Base-by-base conservation (phyloP, 1,140 invertebrate species). In the Subanguina moxae region DNA sequence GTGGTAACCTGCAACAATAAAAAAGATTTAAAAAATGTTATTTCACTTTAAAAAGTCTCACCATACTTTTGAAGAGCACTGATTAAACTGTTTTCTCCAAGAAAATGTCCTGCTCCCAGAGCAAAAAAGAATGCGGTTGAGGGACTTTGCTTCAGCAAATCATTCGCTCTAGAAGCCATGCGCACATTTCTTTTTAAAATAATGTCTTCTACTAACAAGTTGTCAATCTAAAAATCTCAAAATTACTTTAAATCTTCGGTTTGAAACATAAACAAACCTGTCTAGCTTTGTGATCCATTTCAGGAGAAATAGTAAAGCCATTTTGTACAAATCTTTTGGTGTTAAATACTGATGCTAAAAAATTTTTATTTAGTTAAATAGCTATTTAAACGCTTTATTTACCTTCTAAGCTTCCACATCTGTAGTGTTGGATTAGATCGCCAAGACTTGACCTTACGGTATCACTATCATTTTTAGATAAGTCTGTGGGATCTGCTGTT, bases 131-230 rank as follows among this genome's bases (percentile, higher is more conserved):
- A 30, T 8, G 19, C 19, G 58, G 19, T 61, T 5, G 58, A 5
- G 8, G 19, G 58, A 30, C 28, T 30, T 30, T 21, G 19, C 19
- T 43, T 19, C 3, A 61, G 27, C 19, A 61, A n/a, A 30, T 30
- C 28, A 43, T 61, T n/a, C 3, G 28, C 58, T 43, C 58, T 3
- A 8, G 58, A 61, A 19, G 69, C 69, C 69, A 71, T 71, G 25
- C 69, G 43, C 28, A 56, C 70, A 30, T 71, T 71, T 42, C 69
- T 25, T 43, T 46, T 71, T 42, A 72, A 38, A 42, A 71, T 32
- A 65, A 71, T 71, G 56, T 71, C 69, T 5, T 71, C 61, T n/a
- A 61, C 43, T 30, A 71, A 45, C 21, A 71, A 56, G 21, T 73
- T 64, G 61, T 71, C 69, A 32, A 71, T 67, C 45, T 70, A 28